These are phyloP conservation scores for Scrobipalpa costella DNA, from an alignment of 2,888 invertebrate genomes.

Conservation along the genomic window DNA sequence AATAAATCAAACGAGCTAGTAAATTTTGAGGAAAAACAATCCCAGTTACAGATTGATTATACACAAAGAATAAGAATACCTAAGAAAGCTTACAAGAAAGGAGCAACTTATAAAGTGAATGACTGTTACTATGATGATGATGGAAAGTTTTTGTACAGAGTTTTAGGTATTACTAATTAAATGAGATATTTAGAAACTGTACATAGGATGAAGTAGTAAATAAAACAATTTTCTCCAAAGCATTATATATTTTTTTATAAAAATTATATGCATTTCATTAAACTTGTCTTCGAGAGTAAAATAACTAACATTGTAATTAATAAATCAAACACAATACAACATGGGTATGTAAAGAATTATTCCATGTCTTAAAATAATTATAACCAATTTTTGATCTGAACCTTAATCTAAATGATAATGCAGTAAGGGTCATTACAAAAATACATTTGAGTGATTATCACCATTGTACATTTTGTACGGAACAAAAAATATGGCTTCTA, in stretches of 20 bases:
- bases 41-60: constrained; percentile 60
- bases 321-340: constrained; percentile 39
- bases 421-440: constrained; percentile 41
- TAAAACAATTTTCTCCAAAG: constrained; percentile 63
- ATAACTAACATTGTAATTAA: constrained; percentile 44
- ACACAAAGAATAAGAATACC: constrained; percentile 86
- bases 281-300: constrained; percentile 65
- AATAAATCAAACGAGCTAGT: constrained; percentile 42
- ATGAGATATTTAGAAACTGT: not conserved
- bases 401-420: constrained; percentile 30
- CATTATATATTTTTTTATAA: constrained; percentile 72
- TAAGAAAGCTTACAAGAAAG: constrained; percentile 81
- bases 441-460: constrained; percentile 54
- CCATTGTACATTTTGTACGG: constrained; percentile 61
- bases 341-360: constrained; percentile 35
- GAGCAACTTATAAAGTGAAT: constrained; percentile 86
- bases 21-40: constrained; percentile 47
- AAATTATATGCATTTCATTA: constrained; percentile 75
- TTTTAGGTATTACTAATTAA: constrained; percentile 83
- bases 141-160: constrained; percentile 89
- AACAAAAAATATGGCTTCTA: constrained; percentile 70
- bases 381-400: constrained; percentile 34
- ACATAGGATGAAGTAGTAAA: constrained; percentile 38
- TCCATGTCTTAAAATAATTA: constrained; percentile 47
- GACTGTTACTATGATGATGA: constrained; percentile 91